Evolutionary conservation across 2,888 invertebrate genomes (phyloP).

Genomic region (Geotrupes spiniger): DNA sequence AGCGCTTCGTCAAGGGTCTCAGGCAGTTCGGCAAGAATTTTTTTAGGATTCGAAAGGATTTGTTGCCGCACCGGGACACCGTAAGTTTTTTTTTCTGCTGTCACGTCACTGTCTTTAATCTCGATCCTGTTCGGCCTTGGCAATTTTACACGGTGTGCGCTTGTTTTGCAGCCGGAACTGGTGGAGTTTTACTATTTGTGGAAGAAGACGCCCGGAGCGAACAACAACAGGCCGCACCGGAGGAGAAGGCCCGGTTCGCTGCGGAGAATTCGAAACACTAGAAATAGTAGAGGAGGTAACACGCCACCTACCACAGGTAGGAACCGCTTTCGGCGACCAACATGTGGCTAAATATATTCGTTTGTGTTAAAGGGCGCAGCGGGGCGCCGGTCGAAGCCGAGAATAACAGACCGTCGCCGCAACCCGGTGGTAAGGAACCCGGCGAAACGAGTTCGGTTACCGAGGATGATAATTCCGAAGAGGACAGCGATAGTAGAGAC

Average conservation of each 20-base stretch:
- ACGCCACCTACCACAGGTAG: constrained; percentile 35
- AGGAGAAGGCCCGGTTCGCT: constrained; percentile 84
- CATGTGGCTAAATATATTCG: neutral
- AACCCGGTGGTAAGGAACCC: constrained; percentile 60
- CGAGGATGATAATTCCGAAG: constrained; percentile 88
- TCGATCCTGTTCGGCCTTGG: no score
- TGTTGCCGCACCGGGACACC: constrained; percentile 95
- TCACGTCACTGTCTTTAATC: no score
- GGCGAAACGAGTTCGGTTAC: constrained; percentile 77
- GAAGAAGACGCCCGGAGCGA: constrained; percentile 99
- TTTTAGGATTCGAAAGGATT: constrained; percentile 93
- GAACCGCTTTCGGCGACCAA: constrained; percentile 24
- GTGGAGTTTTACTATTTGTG: constrained; percentile 99
- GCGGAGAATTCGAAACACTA: constrained; percentile 81
- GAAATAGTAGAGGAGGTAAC: constrained; percentile 78
- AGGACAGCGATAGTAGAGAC: constrained; percentile 91
- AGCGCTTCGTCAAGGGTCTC: constrained; percentile 97
- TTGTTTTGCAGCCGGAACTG: constrained; percentile 71
- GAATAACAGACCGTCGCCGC: constrained; percentile 60
- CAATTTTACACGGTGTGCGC: neutral
- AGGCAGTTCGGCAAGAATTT: constrained; percentile 99
- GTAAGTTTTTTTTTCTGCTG: constrained; percentile 51
- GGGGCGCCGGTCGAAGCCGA: constrained; percentile 48
- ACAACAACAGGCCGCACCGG: constrained; percentile 92
- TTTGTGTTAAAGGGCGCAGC: constrained; percentile 30